Base-by-base conservation (phyloP, 2,113 vertebrate genomes). In the Hippocampus abdominalis region DNA sequence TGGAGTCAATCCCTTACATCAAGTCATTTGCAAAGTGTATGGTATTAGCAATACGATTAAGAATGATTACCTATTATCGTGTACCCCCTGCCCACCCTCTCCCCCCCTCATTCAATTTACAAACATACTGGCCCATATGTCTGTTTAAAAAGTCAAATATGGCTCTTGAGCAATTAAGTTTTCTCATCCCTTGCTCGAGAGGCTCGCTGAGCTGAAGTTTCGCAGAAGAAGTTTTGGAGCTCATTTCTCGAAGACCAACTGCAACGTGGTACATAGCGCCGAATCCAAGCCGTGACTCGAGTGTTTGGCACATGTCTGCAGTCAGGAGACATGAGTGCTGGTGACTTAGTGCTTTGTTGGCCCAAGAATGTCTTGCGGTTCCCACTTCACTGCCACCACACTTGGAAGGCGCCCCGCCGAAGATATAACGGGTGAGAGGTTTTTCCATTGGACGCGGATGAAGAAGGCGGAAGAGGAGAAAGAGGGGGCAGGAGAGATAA, bases 361-460 rank as follows among this genome's bases (percentile, higher is more conserved):
- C 88, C 78, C 86, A 83, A 87, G 89, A 92, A 92, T 89, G 87
- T 86, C 83, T 86, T 92, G 91, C 65, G 91, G 90, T 89, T 92
- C 87, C 77, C 74, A 88, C 84, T 90, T 90, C 85, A 81, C 88
- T 91, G 91, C 91, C 91, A 91, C 91, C 92, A 89, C 92, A 91
- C 84, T 91, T 51, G 68, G 87, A 80, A 90, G 91, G 90, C 89
- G 90, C 83, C 83, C 80, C 12, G 73, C 87, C 72, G 83, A 81
- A 91, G 87, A 90, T 86, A 89, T 90, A 92, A 91, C 89, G 90
- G 91, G 86, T 89, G 86, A 92, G 84, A 92, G 81, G 85, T 85
- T 88, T 92, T 93, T 92, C 91, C 90, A 68, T 87, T 91, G 90
- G 89, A 90, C 83, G 80, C 72, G 83, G 84, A 90, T 87, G 70